Evolutionary conservation across 2,888 invertebrate genomes (phyloP).

Genomic region (Latrodectus elegans): DNA sequence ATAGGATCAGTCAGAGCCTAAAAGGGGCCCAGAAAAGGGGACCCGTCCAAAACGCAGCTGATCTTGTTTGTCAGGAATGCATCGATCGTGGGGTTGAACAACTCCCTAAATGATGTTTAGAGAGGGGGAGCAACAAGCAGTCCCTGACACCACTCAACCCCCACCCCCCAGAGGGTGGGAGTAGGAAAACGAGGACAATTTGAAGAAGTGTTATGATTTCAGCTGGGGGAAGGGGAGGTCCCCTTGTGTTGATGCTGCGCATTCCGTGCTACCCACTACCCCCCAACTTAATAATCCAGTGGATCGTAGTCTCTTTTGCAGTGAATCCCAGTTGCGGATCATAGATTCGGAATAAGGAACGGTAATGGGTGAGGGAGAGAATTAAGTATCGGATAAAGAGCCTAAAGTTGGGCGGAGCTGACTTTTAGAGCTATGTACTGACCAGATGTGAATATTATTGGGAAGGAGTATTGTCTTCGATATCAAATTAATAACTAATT

Average conservation of each 20-base stretch:
- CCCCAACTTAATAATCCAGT: neutral
- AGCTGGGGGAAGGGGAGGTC: neutral
- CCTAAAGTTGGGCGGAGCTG: neutral
- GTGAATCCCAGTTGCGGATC: neutral
- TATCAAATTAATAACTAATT: no score
- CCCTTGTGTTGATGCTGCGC: neutral
- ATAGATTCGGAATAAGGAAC: neutral
- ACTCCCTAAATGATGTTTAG: conserved; percentile 30
- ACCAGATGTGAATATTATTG: neutral
- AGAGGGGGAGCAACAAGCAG: conserved; percentile 27
- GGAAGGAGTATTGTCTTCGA: no score
- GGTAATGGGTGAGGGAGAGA: neutral
- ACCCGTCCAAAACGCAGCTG: conserved; percentile 33
- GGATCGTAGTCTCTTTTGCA: neutral
- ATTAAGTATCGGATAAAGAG: neutral
- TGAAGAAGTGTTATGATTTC: conserved; percentile 50
- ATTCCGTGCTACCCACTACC: neutral
- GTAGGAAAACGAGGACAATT: neutral
- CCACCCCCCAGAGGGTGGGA: neutral
- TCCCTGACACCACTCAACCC: conserved; percentile 8
- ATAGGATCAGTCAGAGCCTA: neutral
- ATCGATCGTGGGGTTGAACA: conserved; percentile 20
- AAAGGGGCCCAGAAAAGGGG: neutral
- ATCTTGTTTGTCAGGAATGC: conserved; percentile 58
- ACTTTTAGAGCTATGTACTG: neutral